Percentiles rank a stretch among this genome's conserved stretches.
phyloP scores from a whole-genome alignment of 2,113 vertebrate species.

The Rhinogobius similis region DNA sequence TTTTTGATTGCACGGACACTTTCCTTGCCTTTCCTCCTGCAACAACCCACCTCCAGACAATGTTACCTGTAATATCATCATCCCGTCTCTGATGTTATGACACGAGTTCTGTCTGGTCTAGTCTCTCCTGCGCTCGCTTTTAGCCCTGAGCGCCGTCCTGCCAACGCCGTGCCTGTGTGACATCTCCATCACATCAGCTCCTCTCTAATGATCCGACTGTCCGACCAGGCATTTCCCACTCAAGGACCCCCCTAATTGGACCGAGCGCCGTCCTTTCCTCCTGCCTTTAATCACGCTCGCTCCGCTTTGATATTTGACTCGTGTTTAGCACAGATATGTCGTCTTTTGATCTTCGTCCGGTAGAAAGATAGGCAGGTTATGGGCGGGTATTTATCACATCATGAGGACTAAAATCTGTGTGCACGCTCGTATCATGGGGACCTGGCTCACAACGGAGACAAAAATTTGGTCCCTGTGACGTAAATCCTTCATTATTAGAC shows the following conservation, averaged over 20 bases:
- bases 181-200: background rate
- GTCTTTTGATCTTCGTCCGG: background rate
- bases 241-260: background rate
- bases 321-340: background rate
- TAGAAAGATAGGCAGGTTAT: background rate
- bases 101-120: background rate
- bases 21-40: background rate
- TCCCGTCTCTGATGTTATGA: background rate
- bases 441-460: background rate
- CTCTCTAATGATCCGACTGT: background rate
- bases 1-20: background rate
- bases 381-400: background rate
- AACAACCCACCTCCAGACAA: background rate
- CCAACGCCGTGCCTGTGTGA: background rate
- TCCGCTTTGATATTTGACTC: background rate
- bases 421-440: background rate
- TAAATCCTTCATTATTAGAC: no score
- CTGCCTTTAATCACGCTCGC: background rate
- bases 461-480: no score
- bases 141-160: background rate
- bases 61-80: background rate
- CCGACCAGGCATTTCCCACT: background rate
- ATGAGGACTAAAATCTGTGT: background rate
- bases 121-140: background rate
- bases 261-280: background rate